A percentile compares a stretch with the other conserved stretches of the same genome.
Evolutionary conservation across 2,113 vertebrate genomes (phyloP).

Genomic region (Marmota flaviventris): DNA sequence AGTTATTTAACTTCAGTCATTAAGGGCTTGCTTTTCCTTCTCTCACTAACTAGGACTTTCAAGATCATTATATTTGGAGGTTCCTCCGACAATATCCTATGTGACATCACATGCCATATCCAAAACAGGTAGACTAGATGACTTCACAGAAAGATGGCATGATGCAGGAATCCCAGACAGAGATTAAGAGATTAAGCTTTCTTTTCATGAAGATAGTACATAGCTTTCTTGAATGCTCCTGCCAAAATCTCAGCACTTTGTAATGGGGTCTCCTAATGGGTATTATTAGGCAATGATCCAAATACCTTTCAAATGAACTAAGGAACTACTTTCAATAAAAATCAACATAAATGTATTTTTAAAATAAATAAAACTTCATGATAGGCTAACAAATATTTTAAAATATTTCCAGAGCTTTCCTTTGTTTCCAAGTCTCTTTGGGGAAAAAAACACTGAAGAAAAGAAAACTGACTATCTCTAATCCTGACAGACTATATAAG

Average conservation of each 20-base stretch:
- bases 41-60: slow-evolving; percentile 55
- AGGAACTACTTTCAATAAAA: slow-evolving; percentile 62
- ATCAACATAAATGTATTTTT: slow-evolving; percentile 48
- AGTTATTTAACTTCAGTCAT: slow-evolving; percentile 57
- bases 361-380: slow-evolving; percentile 63
- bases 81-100: slow-evolving; percentile 6
- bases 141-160: not conserved
- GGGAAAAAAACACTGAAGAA: slow-evolving; percentile 29
- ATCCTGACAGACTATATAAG: not conserved
- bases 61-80: slow-evolving; percentile 61
- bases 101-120: slow-evolving; percentile 24
- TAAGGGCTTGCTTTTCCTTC: slow-evolving; percentile 39
- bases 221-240: slow-evolving; percentile 11
- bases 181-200: not conserved
- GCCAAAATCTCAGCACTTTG: slow-evolving; percentile 60
- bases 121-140: not conserved
- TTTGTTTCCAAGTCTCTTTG: not conserved
- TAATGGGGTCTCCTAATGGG: not conserved
- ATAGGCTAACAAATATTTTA: slow-evolving; percentile 46
- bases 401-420: slow-evolving; percentile 57
- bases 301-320: slow-evolving; percentile 59
- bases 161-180: not conserved
- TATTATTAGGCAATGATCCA: slow-evolving; percentile 61
- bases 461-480: not conserved
- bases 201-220: slow-evolving; percentile 57